Conservation (phyloP, 2,888 invertebrate genomes). For the Scaptomyza parva region DNA sequence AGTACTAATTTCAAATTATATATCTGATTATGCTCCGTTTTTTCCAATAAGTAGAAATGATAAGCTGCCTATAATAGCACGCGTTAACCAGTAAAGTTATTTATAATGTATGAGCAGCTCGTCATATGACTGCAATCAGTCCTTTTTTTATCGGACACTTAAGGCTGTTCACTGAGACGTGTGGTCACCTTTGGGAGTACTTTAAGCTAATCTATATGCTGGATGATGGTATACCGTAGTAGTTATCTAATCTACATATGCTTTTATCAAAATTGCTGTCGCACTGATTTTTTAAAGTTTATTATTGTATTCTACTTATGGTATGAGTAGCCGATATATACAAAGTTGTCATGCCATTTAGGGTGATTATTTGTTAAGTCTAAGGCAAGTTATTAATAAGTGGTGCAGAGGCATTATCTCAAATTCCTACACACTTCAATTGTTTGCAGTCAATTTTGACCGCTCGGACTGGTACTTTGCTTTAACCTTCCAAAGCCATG, state of each 20-base stretch:
- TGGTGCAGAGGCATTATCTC: background rate
- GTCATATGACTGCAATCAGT: constrained; percentile 51
- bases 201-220: constrained; percentile 14
- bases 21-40: constrained; percentile 22
- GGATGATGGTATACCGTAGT: background rate
- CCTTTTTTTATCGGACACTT: constrained; percentile 35
- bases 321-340: background rate
- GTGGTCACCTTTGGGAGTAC: constrained; percentile 14
- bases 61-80: background rate
- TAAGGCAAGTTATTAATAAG: background rate
- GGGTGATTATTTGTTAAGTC: background rate
- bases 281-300: constrained; percentile 44
- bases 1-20: no score
- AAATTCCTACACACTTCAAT: background rate
- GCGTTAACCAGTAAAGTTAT: background rate
- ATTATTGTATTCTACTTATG: constrained; percentile 1
- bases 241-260: constrained; percentile 40
- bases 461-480: background rate
- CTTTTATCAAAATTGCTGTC: constrained; percentile 8
- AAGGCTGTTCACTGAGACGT: background rate
- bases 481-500: background rate
- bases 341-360: background rate
- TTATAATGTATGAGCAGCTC: constrained; percentile 14
- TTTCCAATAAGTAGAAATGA: constrained; percentile 1
- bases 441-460: background rate